Evolutionary conservation across 2,888 invertebrate genomes (phyloP).

Genomic region (Pheosia gnoma): DNA sequence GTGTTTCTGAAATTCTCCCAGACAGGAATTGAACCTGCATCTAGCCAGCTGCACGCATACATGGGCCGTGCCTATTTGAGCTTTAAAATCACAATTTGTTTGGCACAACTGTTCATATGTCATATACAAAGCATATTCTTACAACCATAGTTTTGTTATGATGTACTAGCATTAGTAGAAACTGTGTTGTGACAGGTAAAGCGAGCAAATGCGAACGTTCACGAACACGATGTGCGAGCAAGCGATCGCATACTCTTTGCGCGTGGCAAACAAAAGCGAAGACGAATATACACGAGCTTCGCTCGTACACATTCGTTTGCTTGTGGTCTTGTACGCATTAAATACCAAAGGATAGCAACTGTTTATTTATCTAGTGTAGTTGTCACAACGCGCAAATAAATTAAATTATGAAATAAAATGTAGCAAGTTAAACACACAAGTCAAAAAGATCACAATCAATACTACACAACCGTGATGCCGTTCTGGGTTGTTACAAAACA

Average conservation of each 20-base stretch:
- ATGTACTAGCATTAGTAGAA: not conserved
- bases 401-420: not conserved
- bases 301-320: not conserved
- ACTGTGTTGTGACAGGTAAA: not conserved
- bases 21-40: no score
- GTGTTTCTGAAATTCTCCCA: no score
- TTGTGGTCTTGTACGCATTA: no score
- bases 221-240: not conserved
- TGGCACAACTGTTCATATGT: constrained; percentile 30
- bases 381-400: not conserved
- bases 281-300: not conserved
- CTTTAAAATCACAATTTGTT: constrained; percentile 30
- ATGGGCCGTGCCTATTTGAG: not conserved
- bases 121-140: constrained; percentile 1
- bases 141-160: not conserved
- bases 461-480: not conserved
- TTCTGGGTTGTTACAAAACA: not conserved
- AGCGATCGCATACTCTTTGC: no score
- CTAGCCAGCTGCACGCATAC: not conserved
- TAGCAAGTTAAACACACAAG: not conserved
- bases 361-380: not conserved
- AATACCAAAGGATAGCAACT: no score
- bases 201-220: not conserved
- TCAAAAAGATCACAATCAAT: constrained; percentile 1
- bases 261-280: not conserved